Base-by-base conservation (phyloP, 2,888 invertebrate species). In the Trisateles emortualis region DNA sequence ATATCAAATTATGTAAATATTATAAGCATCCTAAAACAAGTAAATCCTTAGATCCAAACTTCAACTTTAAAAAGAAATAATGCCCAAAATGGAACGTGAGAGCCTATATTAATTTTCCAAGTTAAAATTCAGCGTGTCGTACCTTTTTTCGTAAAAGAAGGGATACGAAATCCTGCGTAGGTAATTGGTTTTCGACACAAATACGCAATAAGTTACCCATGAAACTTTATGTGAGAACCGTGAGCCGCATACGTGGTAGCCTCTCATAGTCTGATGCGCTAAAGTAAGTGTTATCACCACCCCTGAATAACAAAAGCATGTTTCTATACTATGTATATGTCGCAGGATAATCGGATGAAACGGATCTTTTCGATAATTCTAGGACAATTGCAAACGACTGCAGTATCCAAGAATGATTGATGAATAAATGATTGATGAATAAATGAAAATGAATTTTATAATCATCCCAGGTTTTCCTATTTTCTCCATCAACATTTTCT, bases 171-270 rank as follows among this genome's bases (percentile, higher is more conserved):
- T 78, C 74, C 73, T 63, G 64, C 72, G 78, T 76, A 71, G 76
- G 73, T 86, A 86, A 86, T 86, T 86, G 86, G 81, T 84, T 86
- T 82, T 83, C 84, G 79, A 83, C 81, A 85, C 84, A 85, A 84
- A 85, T 84, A 83, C 79, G 81, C 79, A 79, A 83, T 86, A 85
- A 83, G 79, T 84, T 83, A 81, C 76, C 82, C 84, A 80, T 84
- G 84, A 82, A 84, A 81, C 69, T 85, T 86, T 86, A 85, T 83
- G 83, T 59, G 70, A 46, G 64, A 41, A 72, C 55, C 84, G 84
- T 85, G 85, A 79, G 71, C 64, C 48, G 86, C 84, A 84, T 84
- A 72, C 70, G 58, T 49, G 60, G 67, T 55, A 43, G 33, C 67
- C 56, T 62, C 71, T 66, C 70, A 74, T 72, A 71, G 66, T 53